Percentiles rank a stretch among this genome's conserved stretches.
These are phyloP conservation scores for Aspidapion aeneum DNA, from an alignment of 2,888 invertebrate species.

Conservation along the genomic window DNA sequence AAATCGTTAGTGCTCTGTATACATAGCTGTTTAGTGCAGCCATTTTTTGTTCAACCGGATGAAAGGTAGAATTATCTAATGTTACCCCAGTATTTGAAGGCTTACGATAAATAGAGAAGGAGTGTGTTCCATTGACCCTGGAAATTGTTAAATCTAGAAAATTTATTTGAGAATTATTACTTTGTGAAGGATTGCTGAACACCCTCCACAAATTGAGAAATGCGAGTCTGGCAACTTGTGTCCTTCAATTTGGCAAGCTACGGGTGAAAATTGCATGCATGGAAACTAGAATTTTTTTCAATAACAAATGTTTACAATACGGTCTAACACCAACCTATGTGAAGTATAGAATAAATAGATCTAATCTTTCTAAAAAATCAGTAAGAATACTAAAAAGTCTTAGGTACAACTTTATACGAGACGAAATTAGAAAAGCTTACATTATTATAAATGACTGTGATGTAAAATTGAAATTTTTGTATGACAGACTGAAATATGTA, in stretches of 20 bases:
- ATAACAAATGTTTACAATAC: background rate
- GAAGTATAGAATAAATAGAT: background rate
- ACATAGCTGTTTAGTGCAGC: too few relatives aligned
- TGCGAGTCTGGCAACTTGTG: background rate
- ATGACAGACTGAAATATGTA: background rate
- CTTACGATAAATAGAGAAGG: too few relatives aligned
- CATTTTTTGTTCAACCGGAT: too few relatives aligned
- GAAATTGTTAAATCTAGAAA: too few relatives aligned
- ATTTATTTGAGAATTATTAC: too few relatives aligned
- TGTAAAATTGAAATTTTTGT: background rate
- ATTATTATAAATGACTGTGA: background rate
- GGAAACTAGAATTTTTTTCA: background rate
- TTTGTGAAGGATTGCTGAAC: too few relatives aligned
- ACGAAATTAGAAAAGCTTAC: background rate
- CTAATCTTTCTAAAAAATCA: background rate
- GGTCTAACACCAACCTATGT: background rate
- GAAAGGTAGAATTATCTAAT: too few relatives aligned
- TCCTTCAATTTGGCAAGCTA: background rate
- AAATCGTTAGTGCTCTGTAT: too few relatives aligned
- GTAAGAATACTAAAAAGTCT: background rate
- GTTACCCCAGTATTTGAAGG: too few relatives aligned
- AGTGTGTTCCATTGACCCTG: too few relatives aligned
- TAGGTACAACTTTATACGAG: background rate
- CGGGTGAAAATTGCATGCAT: background rate
- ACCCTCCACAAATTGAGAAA: background rate